Evolutionary conservation across 1,140 invertebrate genomes (phyloP).

Genomic region (Lasaia peninsularis): DNA sequence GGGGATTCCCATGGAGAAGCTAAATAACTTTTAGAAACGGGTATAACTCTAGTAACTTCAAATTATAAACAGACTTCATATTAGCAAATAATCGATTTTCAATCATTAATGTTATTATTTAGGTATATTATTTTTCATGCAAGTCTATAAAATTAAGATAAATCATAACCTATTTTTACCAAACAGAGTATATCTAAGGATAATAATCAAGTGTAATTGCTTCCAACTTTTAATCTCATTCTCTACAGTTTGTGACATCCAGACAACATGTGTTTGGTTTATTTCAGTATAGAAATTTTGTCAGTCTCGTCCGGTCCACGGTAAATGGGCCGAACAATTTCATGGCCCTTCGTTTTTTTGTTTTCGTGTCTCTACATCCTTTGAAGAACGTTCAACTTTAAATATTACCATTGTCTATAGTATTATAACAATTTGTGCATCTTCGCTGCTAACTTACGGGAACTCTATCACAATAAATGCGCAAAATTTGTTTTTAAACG

Average conservation of each 20-base stretch:
- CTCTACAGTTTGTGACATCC: constrained; percentile 42
- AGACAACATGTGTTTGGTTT: constrained; percentile 67
- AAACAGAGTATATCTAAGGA: background rate
- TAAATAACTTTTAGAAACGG: too few species aligned
- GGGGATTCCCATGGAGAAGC: too few species aligned
- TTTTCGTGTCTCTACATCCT: constrained; percentile 49
- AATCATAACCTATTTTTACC: background rate
- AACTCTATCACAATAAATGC: too few species aligned
- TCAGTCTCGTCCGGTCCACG: constrained; percentile 68
- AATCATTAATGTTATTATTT: too few species aligned
- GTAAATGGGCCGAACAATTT: constrained; percentile 72
- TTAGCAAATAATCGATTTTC: too few species aligned
- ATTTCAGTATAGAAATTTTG: constrained; percentile 74
- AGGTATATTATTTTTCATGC: too few species aligned
- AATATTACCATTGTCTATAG: constrained; percentile 34
- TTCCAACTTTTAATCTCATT: constrained; percentile 27
- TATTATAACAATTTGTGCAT: background rate
- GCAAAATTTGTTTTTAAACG: too few species aligned
- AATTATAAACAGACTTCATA: too few species aligned
- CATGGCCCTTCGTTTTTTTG: constrained; percentile 52
- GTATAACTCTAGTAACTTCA: too few species aligned
- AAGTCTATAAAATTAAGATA: too few species aligned
- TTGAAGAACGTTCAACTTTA: constrained; percentile 47
- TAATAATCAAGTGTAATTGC: constrained; percentile 9
- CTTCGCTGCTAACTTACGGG: too few species aligned